phyloP scores from a whole-genome alignment of 2,113 vertebrate genomes.

The Chroicocephalus ridibundus region DNA sequence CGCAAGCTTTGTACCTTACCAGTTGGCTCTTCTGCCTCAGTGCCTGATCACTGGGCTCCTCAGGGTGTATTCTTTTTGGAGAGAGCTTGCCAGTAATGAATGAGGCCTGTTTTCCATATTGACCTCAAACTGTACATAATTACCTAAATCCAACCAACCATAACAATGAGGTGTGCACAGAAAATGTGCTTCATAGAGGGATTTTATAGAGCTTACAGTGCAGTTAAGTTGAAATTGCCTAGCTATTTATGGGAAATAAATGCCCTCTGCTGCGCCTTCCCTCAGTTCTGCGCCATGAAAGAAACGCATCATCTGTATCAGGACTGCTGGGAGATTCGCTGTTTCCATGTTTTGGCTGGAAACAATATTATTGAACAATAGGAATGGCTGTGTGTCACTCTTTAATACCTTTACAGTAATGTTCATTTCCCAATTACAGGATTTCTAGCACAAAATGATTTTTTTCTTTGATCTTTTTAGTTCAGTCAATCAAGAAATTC shows the following conservation, averaged over 20 bases:
- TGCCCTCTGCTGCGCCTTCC: not conserved
- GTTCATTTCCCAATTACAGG: not conserved
- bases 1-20: not conserved
- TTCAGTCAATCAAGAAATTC: not conserved
- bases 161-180: constrained; percentile 7
- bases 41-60: not conserved
- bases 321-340: not conserved
- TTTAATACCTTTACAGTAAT: not conserved
- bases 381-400: not conserved
- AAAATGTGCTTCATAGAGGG: constrained; percentile 1
- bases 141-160: constrained; percentile 33
- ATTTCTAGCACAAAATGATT: not conserved
- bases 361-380: not conserved
- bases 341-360: not conserved
- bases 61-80: not conserved
- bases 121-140: constrained; percentile 36
- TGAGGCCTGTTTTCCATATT: constrained; percentile 41
- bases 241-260: constrained; percentile 8
- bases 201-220: not conserved
- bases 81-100: constrained; percentile 25
- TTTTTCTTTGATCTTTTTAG: not conserved
- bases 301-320: not conserved
- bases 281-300: not conserved
- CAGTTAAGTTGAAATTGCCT: constrained; percentile 42
- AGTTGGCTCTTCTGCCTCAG: not conserved